These are phyloP conservation scores for Patiria pectinifera DNA, from an alignment of 53 echinoderm and acorn worm species.

Conservation along the genomic window DNA sequence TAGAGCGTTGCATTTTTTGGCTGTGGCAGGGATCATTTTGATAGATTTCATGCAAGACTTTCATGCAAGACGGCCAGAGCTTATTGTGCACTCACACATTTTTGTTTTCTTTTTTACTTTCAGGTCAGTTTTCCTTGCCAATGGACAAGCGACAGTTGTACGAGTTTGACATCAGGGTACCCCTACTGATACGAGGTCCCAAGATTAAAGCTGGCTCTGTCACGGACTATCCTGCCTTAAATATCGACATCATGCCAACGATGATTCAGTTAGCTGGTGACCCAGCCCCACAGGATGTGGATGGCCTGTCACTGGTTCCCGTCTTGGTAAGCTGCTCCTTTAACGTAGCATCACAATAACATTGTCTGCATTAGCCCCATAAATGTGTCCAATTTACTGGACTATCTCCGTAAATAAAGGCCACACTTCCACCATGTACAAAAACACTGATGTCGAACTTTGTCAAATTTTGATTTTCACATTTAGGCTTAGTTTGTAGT, in stretches of 20 bases:
- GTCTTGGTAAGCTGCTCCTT: constrained; percentile 74
- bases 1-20: too few relatives aligned
- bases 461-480: too few relatives aligned
- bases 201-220: constrained; percentile 76
- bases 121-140: constrained; percentile 98
- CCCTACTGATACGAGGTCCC: constrained; percentile 91
- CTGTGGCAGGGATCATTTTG: too few relatives aligned
- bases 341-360: background rate
- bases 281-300: constrained; percentile 81
- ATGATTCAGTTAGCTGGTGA: constrained; percentile 85
- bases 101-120: background rate
- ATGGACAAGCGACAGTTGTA: constrained; percentile 97
- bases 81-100: background rate
- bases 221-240: constrained; percentile 73
- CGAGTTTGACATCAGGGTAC: constrained; percentile 98
- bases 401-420: too few relatives aligned
- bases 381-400: too few relatives aligned
- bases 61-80: too few relatives aligned
- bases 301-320: constrained; percentile 87
- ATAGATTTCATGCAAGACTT: too few relatives aligned
- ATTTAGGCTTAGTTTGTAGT: too few relatives aligned
- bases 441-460: too few relatives aligned
- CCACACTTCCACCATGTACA: too few relatives aligned
- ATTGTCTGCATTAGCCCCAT: too few relatives aligned
- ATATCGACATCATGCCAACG: constrained; percentile 97